phyloP scores from a whole-genome alignment of 1,140 invertebrate species.

The Atta texana region DNA sequence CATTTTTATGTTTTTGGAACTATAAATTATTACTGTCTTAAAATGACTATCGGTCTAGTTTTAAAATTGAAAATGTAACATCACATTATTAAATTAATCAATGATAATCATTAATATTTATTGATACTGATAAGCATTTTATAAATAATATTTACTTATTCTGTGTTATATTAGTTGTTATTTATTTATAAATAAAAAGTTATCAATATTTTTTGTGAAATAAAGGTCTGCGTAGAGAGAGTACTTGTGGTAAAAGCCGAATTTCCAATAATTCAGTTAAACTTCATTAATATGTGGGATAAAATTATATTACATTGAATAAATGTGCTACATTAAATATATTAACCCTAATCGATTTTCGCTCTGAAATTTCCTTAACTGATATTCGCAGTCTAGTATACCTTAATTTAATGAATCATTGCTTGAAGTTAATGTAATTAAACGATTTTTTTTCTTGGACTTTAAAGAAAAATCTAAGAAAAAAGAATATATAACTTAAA shows the following conservation, averaged over 20 bases:
- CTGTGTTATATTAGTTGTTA: neutral
- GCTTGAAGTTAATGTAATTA: too few relatives aligned
- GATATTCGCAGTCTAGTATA: too few relatives aligned
- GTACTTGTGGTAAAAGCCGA: neutral
- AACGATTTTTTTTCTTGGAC: too few relatives aligned
- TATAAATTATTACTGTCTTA: neutral
- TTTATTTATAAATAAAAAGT: neutral
- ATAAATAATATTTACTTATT: neutral
- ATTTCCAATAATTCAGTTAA: constrained; percentile 24
- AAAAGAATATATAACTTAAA: too few relatives aligned
- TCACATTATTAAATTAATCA: neutral
- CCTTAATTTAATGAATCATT: too few relatives aligned
- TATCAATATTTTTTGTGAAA: neutral
- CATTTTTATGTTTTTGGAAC: neutral
- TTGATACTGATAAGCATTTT: neutral
- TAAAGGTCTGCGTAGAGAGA: too few relatives aligned
- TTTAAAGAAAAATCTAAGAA: too few relatives aligned
- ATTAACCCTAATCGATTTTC: too few relatives aligned
- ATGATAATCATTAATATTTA: neutral
- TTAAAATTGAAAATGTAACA: neutral
- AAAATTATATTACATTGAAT: neutral
- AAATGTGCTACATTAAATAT: neutral
- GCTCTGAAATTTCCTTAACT: too few relatives aligned
- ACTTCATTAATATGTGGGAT: constrained; percentile 9
- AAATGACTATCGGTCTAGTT: neutral